Conservation (phyloP, 1,140 invertebrate genomes). For the Oppia nitens region DNA sequence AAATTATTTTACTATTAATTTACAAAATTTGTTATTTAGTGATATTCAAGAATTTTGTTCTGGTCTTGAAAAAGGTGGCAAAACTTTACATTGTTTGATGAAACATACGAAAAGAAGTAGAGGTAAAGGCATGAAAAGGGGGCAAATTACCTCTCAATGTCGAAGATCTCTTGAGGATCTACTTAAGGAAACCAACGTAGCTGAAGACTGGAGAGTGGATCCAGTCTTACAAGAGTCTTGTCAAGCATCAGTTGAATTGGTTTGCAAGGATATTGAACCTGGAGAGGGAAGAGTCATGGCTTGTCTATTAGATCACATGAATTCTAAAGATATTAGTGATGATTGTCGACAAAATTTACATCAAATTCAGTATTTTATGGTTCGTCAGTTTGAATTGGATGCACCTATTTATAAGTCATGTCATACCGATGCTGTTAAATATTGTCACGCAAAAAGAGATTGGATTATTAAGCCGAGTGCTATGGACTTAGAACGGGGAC, state of each 20-base stretch:
- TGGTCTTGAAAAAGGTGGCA: slow-evolving; percentile 47
- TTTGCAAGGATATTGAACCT: slow-evolving; percentile 24
- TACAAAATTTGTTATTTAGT: background rate
- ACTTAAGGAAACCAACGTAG: slow-evolving; percentile 59
- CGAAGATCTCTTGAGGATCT: slow-evolving; percentile 42
- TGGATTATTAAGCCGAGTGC: slow-evolving; percentile 44
- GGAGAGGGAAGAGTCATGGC: slow-evolving; percentile 50
- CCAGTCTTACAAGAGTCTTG: slow-evolving; percentile 69
- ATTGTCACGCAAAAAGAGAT: slow-evolving; percentile 58
- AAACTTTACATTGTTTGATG: slow-evolving; percentile 92
- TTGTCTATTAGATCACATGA: slow-evolving; percentile 81
- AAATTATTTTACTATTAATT: too few species aligned
- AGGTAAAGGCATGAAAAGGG: slow-evolving; percentile 39
- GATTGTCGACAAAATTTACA: slow-evolving; percentile 76
- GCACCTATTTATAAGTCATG: slow-evolving; percentile 71
- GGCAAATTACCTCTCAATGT: slow-evolving; percentile 8
- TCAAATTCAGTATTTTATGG: slow-evolving; percentile 93
- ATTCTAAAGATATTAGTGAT: slow-evolving; percentile 61
- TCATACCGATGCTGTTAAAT: slow-evolving; percentile 58
- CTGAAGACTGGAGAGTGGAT: slow-evolving; percentile 80
- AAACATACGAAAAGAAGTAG: slow-evolving; percentile 44
- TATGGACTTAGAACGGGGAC: slow-evolving; percentile 49
- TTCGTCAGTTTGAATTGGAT: slow-evolving; percentile 83
- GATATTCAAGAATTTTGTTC: slow-evolving; percentile 47
- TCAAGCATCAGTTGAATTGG: slow-evolving; percentile 51